Base-by-base conservation (phyloP, 92 coral and sea anemone genomes). In the Hydrozoanthus gracilis region DNA sequence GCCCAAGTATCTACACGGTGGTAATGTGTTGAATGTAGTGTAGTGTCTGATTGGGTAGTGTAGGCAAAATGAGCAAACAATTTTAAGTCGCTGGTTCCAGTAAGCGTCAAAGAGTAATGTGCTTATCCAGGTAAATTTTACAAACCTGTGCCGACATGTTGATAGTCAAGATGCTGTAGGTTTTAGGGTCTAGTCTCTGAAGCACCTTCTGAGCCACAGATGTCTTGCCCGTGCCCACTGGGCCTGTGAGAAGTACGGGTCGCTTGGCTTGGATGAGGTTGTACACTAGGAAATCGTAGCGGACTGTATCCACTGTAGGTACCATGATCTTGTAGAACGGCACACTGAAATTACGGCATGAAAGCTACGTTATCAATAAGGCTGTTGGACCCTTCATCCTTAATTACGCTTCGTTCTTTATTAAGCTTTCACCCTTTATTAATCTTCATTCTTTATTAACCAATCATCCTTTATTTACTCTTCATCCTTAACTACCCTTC, bases 181-280 rank as follows among this genome's bases (percentile, higher is more conserved):
- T 89, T 88, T 97, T 97, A n/a, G 99, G 93, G 91, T 97, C 99
- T 75, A 97, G 94, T 68, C 96, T 89, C 90, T 95, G 98, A 44
- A 97, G 90, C 49, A 97, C 99, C 52, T 94, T 94, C 93, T 97
- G 99, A 5, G 98, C 99, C 52, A 97, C 95, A 4, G 99, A 97
- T 5, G 99, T 97, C 91, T 97, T 97, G 3, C 99, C 99, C 71
- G 99, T 97, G 17, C 99, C 99, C 62, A 97, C 99, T 62, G 99
- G 99, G 18, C 99, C 99, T 4, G 96, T 92, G 27, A 97, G 92
- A 56, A 97, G 91, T 69, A 97, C 99, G 67, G 99, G 99, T 6
- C 92, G 98, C 76, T 97, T 95, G 82, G 99, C 97, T 79, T 95
- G 96, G 55, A 97, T 96, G 83, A 97, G 87, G 88, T 94, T 97